Evolutionary conservation across 2,888 invertebrate species (phyloP).

Genomic region (Therioaphis trifolii): DNA sequence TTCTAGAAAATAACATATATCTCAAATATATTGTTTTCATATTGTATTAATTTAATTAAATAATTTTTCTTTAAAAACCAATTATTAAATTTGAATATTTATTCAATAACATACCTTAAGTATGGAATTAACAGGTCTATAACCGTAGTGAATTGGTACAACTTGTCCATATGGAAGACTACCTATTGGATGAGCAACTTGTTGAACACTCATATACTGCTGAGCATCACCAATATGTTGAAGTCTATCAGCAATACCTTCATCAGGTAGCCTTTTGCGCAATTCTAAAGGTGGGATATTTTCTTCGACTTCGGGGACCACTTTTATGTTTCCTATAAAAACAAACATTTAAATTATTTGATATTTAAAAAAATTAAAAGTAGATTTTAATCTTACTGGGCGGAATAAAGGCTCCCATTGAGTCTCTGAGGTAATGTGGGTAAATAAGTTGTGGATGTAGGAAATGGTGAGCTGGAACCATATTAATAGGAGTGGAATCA

Average conservation of each 20-base stretch:
- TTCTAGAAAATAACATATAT: constrained; percentile 73
- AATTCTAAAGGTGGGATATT: constrained; percentile 53
- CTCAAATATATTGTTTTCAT: too few relatives aligned
- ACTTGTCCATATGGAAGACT: constrained; percentile 57
- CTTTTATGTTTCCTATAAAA: constrained; percentile 39
- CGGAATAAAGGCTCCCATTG: constrained; percentile 48
- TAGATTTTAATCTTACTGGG: constrained; percentile 29
- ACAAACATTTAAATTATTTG: neutral
- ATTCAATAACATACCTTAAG: constrained; percentile 41
- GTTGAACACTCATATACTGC: constrained; percentile 33
- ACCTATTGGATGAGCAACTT: constrained; percentile 47
- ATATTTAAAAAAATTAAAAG: constrained; percentile 27
- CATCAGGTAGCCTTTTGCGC: constrained; percentile 47
- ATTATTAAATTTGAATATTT: neutral
- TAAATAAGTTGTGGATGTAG: constrained; percentile 72
- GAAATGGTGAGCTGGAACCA: constrained; percentile 69
- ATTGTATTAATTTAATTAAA: neutral
- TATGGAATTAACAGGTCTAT: constrained; percentile 42
- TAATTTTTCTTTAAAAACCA: neutral
- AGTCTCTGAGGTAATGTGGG: constrained; percentile 50
- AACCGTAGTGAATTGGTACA: constrained; percentile 46
- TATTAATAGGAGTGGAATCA: constrained; percentile 40
- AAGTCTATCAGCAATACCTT: constrained; percentile 30
- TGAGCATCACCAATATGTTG: constrained; percentile 35
- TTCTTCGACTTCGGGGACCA: constrained; percentile 47